phyloP scores from a whole-genome alignment of 2,113 vertebrate genomes.

The Smithornis capensis region DNA sequence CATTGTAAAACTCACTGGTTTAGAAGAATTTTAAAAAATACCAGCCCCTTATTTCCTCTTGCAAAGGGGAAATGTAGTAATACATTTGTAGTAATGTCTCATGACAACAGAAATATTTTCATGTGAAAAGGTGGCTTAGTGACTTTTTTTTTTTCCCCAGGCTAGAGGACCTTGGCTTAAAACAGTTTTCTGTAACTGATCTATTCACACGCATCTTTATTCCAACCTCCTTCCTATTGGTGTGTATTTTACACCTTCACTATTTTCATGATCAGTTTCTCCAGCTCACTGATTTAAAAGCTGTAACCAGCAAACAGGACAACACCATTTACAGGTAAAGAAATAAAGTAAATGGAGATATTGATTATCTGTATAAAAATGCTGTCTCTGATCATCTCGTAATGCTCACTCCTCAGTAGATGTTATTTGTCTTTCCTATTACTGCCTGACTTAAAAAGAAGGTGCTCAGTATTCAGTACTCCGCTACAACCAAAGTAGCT shows the following conservation, averaged over 20 bases:
- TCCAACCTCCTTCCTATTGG: slow-evolving; percentile 92
- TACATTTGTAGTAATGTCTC: not conserved
- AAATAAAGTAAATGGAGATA: not conserved
- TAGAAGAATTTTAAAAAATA: not conserved
- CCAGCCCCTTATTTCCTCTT: not conserved
- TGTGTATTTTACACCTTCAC: slow-evolving; percentile 94
- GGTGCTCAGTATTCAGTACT: not conserved
- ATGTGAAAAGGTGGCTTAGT: not conserved
- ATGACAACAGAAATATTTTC: not conserved
- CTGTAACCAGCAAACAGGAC: slow-evolving; percentile 91
- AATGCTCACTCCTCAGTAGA: not conserved
- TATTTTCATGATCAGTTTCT: slow-evolving; percentile 96
- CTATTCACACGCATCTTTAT: slow-evolving; percentile 95
- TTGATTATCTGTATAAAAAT: not conserved
- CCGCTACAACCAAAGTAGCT: not conserved
- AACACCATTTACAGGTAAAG: slow-evolving; percentile 94
- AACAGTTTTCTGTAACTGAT: slow-evolving; percentile 75
- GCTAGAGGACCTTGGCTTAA: slow-evolving; percentile 86
- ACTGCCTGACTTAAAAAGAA: not conserved
- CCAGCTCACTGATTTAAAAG: slow-evolving; percentile 92
- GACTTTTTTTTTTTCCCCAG: slow-evolving; percentile 64
- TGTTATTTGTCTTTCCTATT: not conserved
- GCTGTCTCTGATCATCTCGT: not conserved
- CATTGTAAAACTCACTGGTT: not conserved
- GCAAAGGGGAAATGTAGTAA: too few relatives aligned